phyloP scores from a whole-genome alignment of 2,113 vertebrate species.

The Rana temporaria region DNA sequence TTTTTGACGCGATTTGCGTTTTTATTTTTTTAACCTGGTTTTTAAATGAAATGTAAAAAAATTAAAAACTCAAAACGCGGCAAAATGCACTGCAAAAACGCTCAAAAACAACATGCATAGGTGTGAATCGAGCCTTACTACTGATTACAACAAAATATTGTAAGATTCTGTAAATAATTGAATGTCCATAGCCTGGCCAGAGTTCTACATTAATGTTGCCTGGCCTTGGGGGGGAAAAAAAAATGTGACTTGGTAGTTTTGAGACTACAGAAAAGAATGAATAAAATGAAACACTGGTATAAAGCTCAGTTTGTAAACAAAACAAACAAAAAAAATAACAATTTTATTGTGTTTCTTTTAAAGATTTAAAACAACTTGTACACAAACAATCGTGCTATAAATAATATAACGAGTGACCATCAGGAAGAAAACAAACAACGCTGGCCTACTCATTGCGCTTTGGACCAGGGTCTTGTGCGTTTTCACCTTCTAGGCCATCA shows the following conservation, averaged over 20 bases:
- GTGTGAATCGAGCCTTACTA: no score
- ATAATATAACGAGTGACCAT: conserved; percentile 58
- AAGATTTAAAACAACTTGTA: conserved; percentile 56
- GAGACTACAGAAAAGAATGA: neutral
- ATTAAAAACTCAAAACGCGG: no score
- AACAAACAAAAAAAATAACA: conserved; percentile 69
- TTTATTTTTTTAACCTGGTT: no score
- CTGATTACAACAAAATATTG: no score
- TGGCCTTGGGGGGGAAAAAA: neutral
- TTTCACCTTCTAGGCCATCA: neutral
- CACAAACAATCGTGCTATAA: no score
- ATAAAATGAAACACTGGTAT: neutral
- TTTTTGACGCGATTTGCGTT: no score
- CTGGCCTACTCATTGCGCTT: conserved; percentile 75
- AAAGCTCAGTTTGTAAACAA: conserved; percentile 57
- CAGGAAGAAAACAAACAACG: conserved; percentile 28
- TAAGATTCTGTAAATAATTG: no score
- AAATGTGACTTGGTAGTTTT: neutral
- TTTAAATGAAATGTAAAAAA: no score
- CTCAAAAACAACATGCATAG: no score
- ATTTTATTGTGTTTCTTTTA: conserved; percentile 68
- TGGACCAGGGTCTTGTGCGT: conserved; percentile 64
- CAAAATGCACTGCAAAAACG: no score
- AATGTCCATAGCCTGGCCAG: no score
- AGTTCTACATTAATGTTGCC: neutral